Base-by-base conservation (phyloP, 2,888 invertebrate species). In the Melieria crassipennis region DNA sequence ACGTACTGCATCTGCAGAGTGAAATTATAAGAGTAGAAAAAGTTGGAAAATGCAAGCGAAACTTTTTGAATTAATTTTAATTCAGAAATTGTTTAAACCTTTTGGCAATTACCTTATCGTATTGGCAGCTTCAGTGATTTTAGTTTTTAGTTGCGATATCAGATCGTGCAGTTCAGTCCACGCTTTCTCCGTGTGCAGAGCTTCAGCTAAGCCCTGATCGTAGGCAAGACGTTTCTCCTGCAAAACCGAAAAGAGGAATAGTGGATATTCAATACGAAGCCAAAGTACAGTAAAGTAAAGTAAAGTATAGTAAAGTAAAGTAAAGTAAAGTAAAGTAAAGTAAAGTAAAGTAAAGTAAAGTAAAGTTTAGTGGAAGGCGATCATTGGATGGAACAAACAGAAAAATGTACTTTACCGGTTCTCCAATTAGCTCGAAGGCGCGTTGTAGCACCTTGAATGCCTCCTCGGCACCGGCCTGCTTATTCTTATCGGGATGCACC, bases 401-500 rank as follows among this genome's bases (percentile, higher is more conserved):
- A 84, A 89, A 60, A 72, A 42, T 45, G 45, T 47, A 16, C 16
- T 57, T 88, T 85, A 95, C 95, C 80, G 95, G 93, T 87, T 94
- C 95, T 45, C 97, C 97, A 79, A 98, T 96, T 84, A 97, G 91
- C 85, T 97, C 97, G 87, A 98, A 98, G 7, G 97, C 97, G 83
- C 96, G 94, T 80, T 96, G 96, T 77, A 98, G 88, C 83, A 98
- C 97, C 88, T 97, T 97, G 87, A 97, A 98, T 52, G 97, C 97
- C 87, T 98, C 97, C 83, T 97, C 97, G 0, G 97, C 97, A 47
- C 97, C 97, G 5, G 96, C 94, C 85, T 96, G 95, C 82, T 93
- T 94, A 87, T 97, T 98, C 88, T 98, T 98, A 85, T 98, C 97
- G 0, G 98, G 98, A 88, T 98, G 98, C 52, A 98, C 97, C 55